Evolutionary conservation across 2,888 invertebrate genomes (phyloP).

Genomic region (Apoderus coryli): DNA sequence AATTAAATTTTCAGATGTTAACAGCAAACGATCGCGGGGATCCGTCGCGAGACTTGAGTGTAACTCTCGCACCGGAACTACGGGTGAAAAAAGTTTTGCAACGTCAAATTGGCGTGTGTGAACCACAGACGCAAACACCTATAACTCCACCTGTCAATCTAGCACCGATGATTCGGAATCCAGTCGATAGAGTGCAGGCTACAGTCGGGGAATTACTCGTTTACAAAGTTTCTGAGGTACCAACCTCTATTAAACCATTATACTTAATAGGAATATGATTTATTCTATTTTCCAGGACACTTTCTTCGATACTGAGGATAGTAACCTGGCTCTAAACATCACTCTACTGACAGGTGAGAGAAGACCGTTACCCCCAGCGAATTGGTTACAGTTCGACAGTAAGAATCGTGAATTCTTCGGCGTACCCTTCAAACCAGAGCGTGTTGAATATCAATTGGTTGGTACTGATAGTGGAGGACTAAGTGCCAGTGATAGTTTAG

Average conservation of each 20-base stretch:
- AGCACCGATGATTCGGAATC: constrained; percentile 67
- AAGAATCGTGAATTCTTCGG: constrained; percentile 84
- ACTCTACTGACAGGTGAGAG: constrained; percentile 60
- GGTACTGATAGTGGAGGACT: constrained; percentile 61
- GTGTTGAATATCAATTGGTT: constrained; percentile 62
- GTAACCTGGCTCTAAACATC: constrained; percentile 57
- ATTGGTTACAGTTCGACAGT: constrained; percentile 82
- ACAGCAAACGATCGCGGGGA: constrained; percentile 40
- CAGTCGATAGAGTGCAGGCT: constrained; percentile 71
- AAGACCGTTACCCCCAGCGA: constrained; percentile 45
- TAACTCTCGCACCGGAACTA: constrained; percentile 51
- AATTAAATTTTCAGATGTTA: constrained; percentile 30
- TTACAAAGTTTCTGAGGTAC: constrained; percentile 65
- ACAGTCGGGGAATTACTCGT: constrained; percentile 69
- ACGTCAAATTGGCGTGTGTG: constrained; percentile 53
- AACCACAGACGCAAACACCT: constrained; percentile 29
- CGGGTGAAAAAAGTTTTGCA: constrained; percentile 48
- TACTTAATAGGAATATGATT: constrained; percentile 11
- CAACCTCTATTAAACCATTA: constrained; percentile 18
- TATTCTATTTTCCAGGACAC: constrained; percentile 46
- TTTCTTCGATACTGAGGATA: constrained; percentile 81
- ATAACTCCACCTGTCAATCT: constrained; percentile 41
- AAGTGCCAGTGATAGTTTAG: constrained; percentile 63
- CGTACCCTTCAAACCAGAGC: constrained; percentile 55
- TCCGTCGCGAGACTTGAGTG: constrained; percentile 43